Evolutionary conservation across 2,113 vertebrate genomes (phyloP), one percentile per base, ranked within the genome.

Genomic region (Corvus cornix): DNA sequence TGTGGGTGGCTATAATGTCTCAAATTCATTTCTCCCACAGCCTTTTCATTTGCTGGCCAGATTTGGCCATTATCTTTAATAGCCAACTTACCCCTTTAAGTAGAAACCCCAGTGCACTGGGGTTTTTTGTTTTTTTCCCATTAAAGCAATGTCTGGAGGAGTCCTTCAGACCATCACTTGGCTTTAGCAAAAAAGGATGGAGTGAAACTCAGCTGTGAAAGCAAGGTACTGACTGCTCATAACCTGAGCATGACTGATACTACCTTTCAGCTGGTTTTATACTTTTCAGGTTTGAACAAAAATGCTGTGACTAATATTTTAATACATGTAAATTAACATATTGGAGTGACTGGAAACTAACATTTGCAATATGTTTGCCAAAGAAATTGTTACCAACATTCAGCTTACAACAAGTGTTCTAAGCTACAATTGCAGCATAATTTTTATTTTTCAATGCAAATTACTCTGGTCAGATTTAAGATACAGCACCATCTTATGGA

Each of bases 401-500:
- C 67, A 41, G 74, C 23, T 75, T 91, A 53, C 62, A 94, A 92
- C 56, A 69, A 84, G 52, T 49, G 24, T 55, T 91, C 68, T 60
- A 78, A 89, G 75, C 51, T 39, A 77, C 56, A 93, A 84, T 69
- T 90, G 43, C 76, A 91, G 77, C 33, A 70, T 43, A 84, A 68
- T 90, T 23, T 63, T 21, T 72, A 85, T 77, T 96, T 94, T 87
- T 96, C 67, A 86, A 48, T 59, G 82, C 78, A 96, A 97, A 89
- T 96, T 19, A 84, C 51, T 94, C 53, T 80, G 86, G 90, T 97
- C 96, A 97, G 92, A 90, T 98, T 97, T 98, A 98, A 97, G 96
- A 98, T 97, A 97, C 81, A 98, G 98, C 98, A 98, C 97, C 98
- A 97, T 98, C 97, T 98, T 98, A 98, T 97, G 98, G 98, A 97